These are phyloP conservation scores for Dromococcyx pavoninus DNA, from an alignment of 2,797 vertebrate genomes.

Conservation along the genomic window DNA sequence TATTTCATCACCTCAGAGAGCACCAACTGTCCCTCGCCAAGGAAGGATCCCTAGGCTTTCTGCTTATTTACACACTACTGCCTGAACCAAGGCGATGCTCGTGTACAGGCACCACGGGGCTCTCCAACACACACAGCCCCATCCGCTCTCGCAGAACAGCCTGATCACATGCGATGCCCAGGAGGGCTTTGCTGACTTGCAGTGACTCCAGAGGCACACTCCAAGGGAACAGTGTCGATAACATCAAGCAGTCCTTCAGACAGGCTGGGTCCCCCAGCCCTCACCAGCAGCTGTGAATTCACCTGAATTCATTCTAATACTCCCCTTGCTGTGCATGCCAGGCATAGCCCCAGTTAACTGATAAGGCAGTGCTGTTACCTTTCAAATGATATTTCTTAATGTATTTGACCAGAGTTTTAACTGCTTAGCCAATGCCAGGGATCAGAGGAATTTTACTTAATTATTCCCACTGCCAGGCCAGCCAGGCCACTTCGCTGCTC, in stretches of 20 bases:
- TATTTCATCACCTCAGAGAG: neutral
- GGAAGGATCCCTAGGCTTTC: neutral
- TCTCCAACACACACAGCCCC: neutral
- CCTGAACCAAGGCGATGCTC: rapidly evolving
- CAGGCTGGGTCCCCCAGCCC: neutral
- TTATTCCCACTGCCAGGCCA: neutral
- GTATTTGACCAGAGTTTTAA: neutral
- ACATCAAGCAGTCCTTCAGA: neutral
- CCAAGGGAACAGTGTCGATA: neutral
- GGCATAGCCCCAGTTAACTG: neutral
- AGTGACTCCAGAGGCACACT: neutral
- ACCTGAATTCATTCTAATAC: neutral
- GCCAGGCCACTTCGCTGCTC: neutral
- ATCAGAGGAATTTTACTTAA: neutral
- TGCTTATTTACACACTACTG: neutral
- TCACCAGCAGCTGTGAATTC: neutral
- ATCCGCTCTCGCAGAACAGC: neutral
- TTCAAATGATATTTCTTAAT: neutral
- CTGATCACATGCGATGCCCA: rapidly evolving
- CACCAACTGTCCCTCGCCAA: neutral
- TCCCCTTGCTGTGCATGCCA: neutral
- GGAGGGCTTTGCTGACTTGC: rapidly evolving
- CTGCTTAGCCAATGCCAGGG: neutral
- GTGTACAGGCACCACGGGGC: rapidly evolving
- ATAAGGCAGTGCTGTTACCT: neutral